Conservation (phyloP, 2,888 invertebrate species). For the Tetanocera ferruginea region DNA sequence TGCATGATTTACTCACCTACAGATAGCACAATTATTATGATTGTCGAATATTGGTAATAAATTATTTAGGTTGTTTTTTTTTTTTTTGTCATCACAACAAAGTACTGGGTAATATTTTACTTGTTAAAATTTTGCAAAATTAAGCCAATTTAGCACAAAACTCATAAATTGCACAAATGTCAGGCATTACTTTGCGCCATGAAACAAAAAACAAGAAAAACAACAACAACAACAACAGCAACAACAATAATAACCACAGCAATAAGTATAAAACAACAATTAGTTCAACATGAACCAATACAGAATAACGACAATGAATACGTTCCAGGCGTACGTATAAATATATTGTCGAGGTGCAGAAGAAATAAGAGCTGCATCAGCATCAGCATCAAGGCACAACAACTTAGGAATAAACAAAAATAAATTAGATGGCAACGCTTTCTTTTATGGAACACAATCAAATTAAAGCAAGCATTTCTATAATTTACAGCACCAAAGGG, state of each 20-base stretch:
- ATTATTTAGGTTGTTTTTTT: not conserved
- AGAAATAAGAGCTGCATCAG: not conserved
- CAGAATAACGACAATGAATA: not conserved
- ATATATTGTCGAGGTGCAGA: not conserved
- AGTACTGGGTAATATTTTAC: conserved; percentile 1
- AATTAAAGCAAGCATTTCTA: conserved; percentile 28
- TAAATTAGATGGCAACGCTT: conserved; percentile 28
- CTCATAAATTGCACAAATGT: conserved; percentile 15
- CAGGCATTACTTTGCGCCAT: conserved; percentile 1
- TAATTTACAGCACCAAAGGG: conserved; percentile 15
- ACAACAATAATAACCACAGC: not conserved
- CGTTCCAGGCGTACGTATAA: not conserved
- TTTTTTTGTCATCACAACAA: not conserved
- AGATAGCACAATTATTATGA: no score
- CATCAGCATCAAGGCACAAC: not conserved
- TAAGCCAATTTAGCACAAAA: conserved; percentile 9
- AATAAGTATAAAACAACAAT: conserved; percentile 14
- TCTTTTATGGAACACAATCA: conserved; percentile 13
- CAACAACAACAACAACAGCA: not conserved
- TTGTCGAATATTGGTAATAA: not conserved
- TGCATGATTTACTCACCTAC: no score
- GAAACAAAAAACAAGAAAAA: not conserved
- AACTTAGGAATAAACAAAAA: conserved; percentile 5
- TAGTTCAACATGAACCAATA: not conserved
- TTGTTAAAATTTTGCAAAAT: conserved; percentile 7